phyloP scores from a whole-genome alignment of 1,140 invertebrate species.

The Drosophila pseudoobscura region DNA sequence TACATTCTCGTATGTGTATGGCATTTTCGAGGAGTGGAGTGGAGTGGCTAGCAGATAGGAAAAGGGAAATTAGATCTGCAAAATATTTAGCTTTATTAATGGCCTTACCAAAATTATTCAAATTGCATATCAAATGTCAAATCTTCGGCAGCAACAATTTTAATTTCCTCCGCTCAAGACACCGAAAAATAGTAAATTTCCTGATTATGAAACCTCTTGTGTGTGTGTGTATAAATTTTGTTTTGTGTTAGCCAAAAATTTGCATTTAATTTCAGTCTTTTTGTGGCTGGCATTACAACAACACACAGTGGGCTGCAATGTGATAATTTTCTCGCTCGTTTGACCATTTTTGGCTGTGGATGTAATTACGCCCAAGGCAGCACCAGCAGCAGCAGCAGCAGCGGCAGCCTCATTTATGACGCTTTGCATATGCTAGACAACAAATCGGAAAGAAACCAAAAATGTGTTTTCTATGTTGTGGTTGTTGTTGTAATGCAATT shows the following conservation, averaged over 20 bases:
- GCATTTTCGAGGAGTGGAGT: conserved; percentile 20
- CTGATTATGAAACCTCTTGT: conserved; percentile 38
- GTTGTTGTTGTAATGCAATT: conserved; percentile 75
- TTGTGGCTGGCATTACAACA: conserved; percentile 31
- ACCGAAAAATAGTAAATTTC: conserved; percentile 28
- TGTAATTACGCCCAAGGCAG: conserved; percentile 78
- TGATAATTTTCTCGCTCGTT: conserved; percentile 76
- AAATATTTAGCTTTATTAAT: conserved; percentile 23
- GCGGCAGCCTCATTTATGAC: conserved; percentile 77
- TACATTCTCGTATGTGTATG: conserved; percentile 1
- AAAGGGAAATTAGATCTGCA: conserved; percentile 28
- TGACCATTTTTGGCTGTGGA: conserved; percentile 74
- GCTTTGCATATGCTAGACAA: conserved; percentile 70
- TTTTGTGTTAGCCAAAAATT: conserved; percentile 51
- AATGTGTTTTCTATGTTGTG: conserved; percentile 35
- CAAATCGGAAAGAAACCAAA: conserved; percentile 54
- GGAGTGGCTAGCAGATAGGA: not conserved
- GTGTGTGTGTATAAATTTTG: conserved; percentile 10
- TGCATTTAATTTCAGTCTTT: conserved; percentile 69
- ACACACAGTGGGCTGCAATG: conserved; percentile 42
- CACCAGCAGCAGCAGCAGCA: conserved; percentile 24
- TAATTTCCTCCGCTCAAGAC: conserved; percentile 27
- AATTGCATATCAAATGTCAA: conserved; percentile 40
- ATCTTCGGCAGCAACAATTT: conserved; percentile 25
- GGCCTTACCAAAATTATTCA: conserved; percentile 37